Evolutionary conservation across 2,888 invertebrate genomes (phyloP).

Genomic region (Caenorhabditis wallacei): DNA sequence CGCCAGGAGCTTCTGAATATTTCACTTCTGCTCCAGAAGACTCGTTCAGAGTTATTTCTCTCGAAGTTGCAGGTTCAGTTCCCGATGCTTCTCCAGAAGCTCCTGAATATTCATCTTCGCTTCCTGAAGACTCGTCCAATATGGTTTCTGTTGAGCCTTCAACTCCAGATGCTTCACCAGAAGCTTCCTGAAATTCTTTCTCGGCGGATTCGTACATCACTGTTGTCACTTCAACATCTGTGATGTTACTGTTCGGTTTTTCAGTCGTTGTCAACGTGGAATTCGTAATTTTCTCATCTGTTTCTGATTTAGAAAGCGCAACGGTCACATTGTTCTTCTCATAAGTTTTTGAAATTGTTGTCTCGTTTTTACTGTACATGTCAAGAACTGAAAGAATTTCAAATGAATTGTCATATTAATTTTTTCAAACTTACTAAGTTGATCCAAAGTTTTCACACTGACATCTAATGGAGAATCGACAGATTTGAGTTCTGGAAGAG

Average conservation of each 20-base stretch:
- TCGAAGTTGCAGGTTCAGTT: neutral
- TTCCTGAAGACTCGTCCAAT: neutral
- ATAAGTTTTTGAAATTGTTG: neutral
- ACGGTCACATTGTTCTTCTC: constrained; percentile 23
- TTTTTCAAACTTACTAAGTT: constrained; percentile 42
- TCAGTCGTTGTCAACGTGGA: neutral
- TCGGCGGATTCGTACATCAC: neutral
- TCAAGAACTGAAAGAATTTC: constrained; percentile 47
- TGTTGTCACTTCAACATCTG: neutral
- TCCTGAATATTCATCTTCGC: no score
- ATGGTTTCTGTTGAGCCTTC: neutral
- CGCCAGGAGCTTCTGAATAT: neutral
- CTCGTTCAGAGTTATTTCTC: neutral
- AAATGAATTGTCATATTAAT: neutral
- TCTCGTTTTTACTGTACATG: constrained; percentile 54
- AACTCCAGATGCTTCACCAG: constrained; percentile 15
- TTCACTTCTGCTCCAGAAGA: neutral
- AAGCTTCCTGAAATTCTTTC: neutral
- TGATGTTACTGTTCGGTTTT: neutral
- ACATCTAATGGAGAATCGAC: constrained; percentile 50
- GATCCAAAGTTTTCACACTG: constrained; percentile 60
- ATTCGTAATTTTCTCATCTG: neutral
- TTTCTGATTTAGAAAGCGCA: neutral
- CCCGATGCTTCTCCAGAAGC: neutral
- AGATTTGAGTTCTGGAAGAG: constrained; percentile 34